A percentile compares a stretch with the other conserved stretches of the same genome.
phyloP scores from a whole-genome alignment of 2,888 invertebrate genomes.

The Epicampocera succincta region DNA sequence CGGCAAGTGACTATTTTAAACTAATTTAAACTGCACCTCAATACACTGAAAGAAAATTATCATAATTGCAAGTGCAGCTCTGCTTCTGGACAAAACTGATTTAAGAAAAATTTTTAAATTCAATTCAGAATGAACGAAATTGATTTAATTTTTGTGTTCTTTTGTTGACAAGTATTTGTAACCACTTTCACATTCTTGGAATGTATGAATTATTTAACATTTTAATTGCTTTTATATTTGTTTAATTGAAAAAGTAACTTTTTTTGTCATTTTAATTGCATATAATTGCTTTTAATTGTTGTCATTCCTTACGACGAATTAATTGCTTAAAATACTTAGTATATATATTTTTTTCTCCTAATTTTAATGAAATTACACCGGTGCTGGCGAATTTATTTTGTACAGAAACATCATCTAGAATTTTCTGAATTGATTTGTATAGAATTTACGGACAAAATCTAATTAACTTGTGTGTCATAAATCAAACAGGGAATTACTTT shows the following conservation, averaged over 20 bases:
- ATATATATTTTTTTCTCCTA: no score
- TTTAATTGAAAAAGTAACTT: not conserved
- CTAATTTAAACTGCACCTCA: no score
- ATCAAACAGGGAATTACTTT: conserved; percentile 36
- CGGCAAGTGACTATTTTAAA: no score
- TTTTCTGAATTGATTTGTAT: conserved; percentile 9
- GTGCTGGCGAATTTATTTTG: no score
- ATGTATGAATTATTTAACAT: conserved; percentile 17
- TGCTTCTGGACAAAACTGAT: no score
- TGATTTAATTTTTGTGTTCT: not conserved
- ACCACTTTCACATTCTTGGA: conserved; percentile 54
- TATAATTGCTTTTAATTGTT: conserved; percentile 60
- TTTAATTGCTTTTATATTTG: conserved; percentile 1
- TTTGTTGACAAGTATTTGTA: conserved; percentile 20
- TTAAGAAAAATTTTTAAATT: no score
- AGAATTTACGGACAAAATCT: conserved; percentile 4
- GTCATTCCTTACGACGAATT: conserved; percentile 18
- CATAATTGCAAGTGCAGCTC: no score
- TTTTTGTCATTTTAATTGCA: conserved; percentile 5
- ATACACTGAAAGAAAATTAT: no score
- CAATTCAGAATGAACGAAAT: no score
- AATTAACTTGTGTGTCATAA: conserved; percentile 52
- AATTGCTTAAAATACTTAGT: not conserved
- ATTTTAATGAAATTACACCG: no score
- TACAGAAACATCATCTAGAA: not conserved